Conservation (phyloP, 2,113 vertebrate genomes). For the Procavia capensis region DNA sequence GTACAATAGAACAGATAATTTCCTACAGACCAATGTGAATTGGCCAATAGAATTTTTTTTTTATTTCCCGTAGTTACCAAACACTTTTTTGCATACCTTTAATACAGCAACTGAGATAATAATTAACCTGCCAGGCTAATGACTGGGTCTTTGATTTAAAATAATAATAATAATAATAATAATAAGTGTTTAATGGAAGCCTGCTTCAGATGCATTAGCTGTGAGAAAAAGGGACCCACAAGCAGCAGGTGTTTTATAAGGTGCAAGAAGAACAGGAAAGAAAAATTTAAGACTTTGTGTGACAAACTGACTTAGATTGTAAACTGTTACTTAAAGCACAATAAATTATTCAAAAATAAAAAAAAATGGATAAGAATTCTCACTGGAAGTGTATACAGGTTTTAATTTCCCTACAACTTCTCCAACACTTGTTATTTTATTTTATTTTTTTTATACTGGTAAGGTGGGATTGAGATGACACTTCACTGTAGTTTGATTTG, state of each 20-base stretch:
- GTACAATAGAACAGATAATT: background rate
- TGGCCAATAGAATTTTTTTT: background rate
- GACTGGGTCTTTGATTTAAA: background rate
- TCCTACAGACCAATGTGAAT: background rate
- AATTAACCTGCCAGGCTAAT: background rate
- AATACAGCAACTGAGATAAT: background rate
- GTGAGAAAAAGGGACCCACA: background rate
- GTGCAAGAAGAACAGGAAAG: background rate
- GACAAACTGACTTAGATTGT: no score
- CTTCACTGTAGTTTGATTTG: no score
- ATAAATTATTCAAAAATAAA: no score
- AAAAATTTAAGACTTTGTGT: background rate
- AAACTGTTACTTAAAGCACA: no score
- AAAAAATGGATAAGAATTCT: no score
- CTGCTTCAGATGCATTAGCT: background rate
- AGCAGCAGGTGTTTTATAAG: background rate
- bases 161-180: background rate
- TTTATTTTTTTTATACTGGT: no score
- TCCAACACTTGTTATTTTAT: no score
- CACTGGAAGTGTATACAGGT: no score
- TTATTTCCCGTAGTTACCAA: background rate
- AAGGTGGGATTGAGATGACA: no score
- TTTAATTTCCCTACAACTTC: no score
- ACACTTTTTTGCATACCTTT: background rate
- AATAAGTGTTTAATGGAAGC: background rate